Conservation (phyloP, 1,140 invertebrate species). For the Drepana arcuata region DNA sequence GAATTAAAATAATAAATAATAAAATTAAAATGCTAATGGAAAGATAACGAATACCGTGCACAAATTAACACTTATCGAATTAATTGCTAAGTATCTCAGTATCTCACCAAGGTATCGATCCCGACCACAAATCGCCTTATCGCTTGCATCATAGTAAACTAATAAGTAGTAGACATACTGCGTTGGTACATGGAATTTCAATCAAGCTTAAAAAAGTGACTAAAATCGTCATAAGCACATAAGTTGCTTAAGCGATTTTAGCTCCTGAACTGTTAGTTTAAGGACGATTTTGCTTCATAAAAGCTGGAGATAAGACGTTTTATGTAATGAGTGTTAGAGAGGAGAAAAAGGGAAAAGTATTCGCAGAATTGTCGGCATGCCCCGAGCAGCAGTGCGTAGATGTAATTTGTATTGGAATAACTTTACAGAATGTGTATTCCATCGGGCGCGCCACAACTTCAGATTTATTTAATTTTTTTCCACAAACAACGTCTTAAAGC, state of each 20-base stretch:
- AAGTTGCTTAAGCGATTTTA: constrained; percentile 10
- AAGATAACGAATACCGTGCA: constrained; percentile 14
- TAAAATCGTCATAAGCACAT: constrained; percentile 15
- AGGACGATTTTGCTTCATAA: constrained; percentile 10
- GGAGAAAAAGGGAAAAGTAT: constrained; percentile 59
- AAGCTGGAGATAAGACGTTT: constrained; percentile 14
- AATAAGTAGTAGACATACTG: too few species aligned
- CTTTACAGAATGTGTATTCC: constrained; percentile 65
- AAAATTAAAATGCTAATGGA: not conserved
- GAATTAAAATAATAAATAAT: too few species aligned
- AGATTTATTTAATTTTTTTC: constrained; percentile 71
- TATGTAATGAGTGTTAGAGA: constrained; percentile 35
- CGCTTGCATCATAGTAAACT: not conserved
- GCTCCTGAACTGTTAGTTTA: constrained; percentile 3
- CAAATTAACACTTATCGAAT: constrained; percentile 30
- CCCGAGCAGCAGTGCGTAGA: constrained; percentile 59
- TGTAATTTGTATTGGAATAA: constrained; percentile 71
- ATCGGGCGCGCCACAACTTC: constrained; percentile 42
- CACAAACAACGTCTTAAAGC: constrained; percentile 51
- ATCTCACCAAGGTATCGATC: too few species aligned
- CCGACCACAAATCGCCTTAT: too few species aligned
- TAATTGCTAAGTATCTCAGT: constrained; percentile 28
- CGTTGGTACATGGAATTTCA: constrained; percentile 68
- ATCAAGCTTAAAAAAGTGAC: constrained; percentile 27
- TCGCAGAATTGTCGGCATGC: constrained; percentile 65